A percentile compares a stretch with the other conserved stretches of the same genome.
Conservation (phyloP, 2,888 invertebrate species). For the Eristalis arbustorum region DNA sequence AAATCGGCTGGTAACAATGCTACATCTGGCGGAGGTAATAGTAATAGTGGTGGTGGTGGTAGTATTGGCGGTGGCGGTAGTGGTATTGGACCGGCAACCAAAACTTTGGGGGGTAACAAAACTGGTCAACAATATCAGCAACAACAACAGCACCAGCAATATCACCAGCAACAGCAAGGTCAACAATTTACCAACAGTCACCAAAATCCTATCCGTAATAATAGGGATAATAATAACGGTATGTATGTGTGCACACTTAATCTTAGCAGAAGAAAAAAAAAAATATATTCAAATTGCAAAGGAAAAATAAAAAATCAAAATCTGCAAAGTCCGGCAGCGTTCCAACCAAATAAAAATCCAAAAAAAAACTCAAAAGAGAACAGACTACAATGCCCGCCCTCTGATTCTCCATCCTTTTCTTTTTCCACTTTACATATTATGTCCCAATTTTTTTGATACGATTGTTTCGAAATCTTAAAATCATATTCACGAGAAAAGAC, state of each 20-base stretch:
- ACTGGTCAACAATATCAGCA: constrained; percentile 38
- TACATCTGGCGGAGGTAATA: constrained; percentile 48
- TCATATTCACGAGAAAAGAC: not conserved
- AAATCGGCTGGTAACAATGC: constrained; percentile 54
- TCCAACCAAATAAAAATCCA: not conserved
- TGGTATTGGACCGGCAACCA: constrained; percentile 54
- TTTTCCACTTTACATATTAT: not conserved
- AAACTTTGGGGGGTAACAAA: constrained; percentile 33
- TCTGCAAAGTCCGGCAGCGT: not conserved
- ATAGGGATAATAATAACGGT: constrained; percentile 52
- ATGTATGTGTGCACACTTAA: not conserved
- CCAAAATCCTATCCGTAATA: constrained; percentile 43
- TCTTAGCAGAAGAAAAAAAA: not conserved
- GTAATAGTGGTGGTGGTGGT: constrained; percentile 69
- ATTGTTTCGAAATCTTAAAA: not conserved
- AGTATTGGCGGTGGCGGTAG: constrained; percentile 63
- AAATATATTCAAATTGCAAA: too few relatives aligned
- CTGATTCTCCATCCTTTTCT: not conserved
- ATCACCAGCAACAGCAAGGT: constrained; percentile 35
- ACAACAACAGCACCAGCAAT: constrained; percentile 27
- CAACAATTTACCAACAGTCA: constrained; percentile 44
- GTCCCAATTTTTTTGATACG: not conserved
- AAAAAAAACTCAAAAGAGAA: not conserved
- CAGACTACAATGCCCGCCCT: not conserved
- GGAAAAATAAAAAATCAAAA: not conserved